These are phyloP conservation scores for Trochalopteron elliotii DNA, from an alignment of 2,113 vertebrate species.

Conservation along the genomic window DNA sequence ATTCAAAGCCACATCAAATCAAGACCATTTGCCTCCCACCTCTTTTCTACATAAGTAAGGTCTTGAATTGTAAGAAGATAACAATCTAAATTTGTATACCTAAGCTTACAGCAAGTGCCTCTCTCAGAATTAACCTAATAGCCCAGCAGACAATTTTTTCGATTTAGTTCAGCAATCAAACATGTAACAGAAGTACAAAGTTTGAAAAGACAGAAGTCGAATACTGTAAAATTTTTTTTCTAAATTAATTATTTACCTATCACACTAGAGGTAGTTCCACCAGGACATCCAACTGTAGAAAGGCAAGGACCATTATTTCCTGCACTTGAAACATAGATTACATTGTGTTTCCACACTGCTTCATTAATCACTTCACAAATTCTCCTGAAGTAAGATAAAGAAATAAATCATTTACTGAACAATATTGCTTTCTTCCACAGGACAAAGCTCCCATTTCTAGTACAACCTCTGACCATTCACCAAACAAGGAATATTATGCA, in stretches of 20 bases:
- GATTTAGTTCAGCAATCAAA: background rate
- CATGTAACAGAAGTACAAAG: background rate
- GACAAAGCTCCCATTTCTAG: background rate
- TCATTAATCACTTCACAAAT: slow-evolving; percentile 97
- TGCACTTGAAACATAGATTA: slow-evolving; percentile 95
- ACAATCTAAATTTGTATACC: background rate
- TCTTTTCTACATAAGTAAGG: background rate
- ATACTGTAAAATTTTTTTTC: fast-evolving
- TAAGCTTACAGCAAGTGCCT: background rate
- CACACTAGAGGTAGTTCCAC: slow-evolving; percentile 93
- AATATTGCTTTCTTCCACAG: background rate
- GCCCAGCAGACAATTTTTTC: background rate
- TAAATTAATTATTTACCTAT: slow-evolving; percentile 79
- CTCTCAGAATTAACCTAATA: background rate
- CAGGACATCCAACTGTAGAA: slow-evolving; percentile 96
- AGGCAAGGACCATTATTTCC: slow-evolving; percentile 98
- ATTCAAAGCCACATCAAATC: background rate
- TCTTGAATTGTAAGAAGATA: background rate
- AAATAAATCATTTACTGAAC: background rate
- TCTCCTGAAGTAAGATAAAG: slow-evolving; percentile 78
- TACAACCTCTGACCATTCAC: background rate
- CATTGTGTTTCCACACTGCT: slow-evolving; percentile 96
- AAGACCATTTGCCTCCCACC: background rate
- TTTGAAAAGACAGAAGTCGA: background rate
- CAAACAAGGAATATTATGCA: background rate